These are phyloP conservation scores for Heliconius aoede DNA, from an alignment of 2,888 invertebrate genomes.

Conservation along the genomic window DNA sequence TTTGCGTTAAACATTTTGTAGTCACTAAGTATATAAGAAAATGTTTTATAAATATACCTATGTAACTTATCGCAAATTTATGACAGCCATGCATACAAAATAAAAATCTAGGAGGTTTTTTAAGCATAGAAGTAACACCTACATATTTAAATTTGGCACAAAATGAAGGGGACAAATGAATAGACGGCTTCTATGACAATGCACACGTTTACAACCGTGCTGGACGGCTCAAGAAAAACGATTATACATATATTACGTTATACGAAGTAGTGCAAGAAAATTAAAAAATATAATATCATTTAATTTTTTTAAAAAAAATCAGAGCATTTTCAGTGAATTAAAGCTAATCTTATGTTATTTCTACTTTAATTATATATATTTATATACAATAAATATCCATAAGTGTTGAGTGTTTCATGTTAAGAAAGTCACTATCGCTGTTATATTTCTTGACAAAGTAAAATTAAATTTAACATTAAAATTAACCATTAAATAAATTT, in stretches of 20 bases:
- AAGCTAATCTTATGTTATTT: not conserved
- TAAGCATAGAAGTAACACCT: slow-evolving; percentile 20
- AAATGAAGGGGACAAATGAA: slow-evolving; percentile 41
- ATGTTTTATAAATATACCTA: slow-evolving; percentile 2
- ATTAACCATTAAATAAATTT: not conserved
- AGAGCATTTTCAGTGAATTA: not conserved
- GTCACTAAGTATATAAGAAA: not conserved
- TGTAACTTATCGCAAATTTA: not conserved
- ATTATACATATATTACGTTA: slow-evolving; percentile 25
- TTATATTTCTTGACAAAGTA: not conserved
- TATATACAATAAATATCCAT: not conserved
- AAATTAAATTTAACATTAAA: slow-evolving; percentile 8
- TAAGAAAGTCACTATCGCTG: not conserved
- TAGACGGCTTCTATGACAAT: slow-evolving; percentile 43
- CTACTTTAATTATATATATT: not conserved
- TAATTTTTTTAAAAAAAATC: not conserved
- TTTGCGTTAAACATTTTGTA: slow-evolving; percentile 10
- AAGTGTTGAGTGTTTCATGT: not conserved
- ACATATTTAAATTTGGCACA: slow-evolving; percentile 46
- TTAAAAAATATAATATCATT: not conserved
- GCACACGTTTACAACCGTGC: slow-evolving; percentile 50
- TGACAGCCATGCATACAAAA: not conserved
- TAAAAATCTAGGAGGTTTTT: not conserved
- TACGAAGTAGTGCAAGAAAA: not conserved
- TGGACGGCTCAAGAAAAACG: slow-evolving; percentile 48